Base-by-base conservation (phyloP, 1,140 invertebrate genomes). In the Drosophila sucinea region DNA sequence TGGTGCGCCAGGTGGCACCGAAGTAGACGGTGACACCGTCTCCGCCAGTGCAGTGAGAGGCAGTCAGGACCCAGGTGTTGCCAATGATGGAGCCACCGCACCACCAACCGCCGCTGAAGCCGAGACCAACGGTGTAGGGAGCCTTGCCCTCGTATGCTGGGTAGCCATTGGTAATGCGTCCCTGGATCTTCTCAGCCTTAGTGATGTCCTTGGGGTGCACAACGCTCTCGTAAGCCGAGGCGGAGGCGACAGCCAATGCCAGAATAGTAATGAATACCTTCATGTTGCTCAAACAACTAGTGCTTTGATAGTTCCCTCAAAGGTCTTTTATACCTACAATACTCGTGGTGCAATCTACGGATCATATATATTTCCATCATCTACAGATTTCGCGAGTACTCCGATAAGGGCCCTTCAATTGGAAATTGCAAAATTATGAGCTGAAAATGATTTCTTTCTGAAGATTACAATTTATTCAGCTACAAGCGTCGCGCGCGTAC, bases 81-180 rank as follows among this genome's bases (percentile, higher is more conserved):
- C 91, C 91, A 30, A 95, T 93, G 51, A 95, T 77, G 23, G 93
- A 93, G 95, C 81, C 92, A 92, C 70, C 73, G 60, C 79, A 90
- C 80, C 29, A 66, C 64, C 4, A 73, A 5, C 67, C 66, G 44
- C 60, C 60, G 35, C 61, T 80, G 75, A 93, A 80, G 3, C 68
- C 67, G 7, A 94, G 78, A 2, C 91, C 90, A n/a, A 91, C 92
- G 72, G 93, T 93, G 67, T 93, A 93, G 7, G 93, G 93, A 57
- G 93, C 92, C 81, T 93, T 92, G 0, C 92, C 92, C 1, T 86
- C 76, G 7, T 41, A 51, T 1, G 77, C 79, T 72, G 60, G 54
- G 27, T 74, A 60, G n/a, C 75, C 78, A 58, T 73, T 76, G 62
- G 73, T 79, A 40, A 77, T 76, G 41, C 44, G 44, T 10, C 44